Conservation (phyloP, 1,140 invertebrate genomes). For the Drosophila lacertosa region DNA sequence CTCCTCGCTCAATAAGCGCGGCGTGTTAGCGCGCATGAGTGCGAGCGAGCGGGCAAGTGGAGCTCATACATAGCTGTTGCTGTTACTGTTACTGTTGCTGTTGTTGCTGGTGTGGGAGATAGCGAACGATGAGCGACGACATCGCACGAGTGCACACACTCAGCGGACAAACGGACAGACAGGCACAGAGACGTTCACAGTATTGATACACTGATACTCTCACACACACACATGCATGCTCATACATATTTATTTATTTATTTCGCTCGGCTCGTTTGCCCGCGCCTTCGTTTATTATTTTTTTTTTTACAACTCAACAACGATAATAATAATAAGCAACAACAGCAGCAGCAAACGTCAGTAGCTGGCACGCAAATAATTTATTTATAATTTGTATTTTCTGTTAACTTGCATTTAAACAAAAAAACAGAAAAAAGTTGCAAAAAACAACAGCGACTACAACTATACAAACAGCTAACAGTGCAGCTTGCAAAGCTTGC, state of each 20-base stretch:
- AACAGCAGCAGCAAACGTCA: slow-evolving; percentile 42
- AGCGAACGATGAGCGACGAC: slow-evolving; percentile 50
- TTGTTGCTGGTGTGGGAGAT: slow-evolving; percentile 49
- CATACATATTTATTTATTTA: slow-evolving; percentile 41
- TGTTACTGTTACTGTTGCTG: slow-evolving; percentile 3
- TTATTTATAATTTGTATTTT: slow-evolving; percentile 52
- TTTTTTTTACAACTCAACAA: slow-evolving; percentile 45
- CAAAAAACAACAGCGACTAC: slow-evolving; percentile 17
- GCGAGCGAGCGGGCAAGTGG: slow-evolving; percentile 26
- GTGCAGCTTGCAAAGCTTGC: slow-evolving; percentile 17
- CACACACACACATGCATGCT: slow-evolving; percentile 1
- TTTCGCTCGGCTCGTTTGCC: slow-evolving; percentile 47
- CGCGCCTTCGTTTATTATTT: slow-evolving; percentile 36
- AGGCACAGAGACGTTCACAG: slow-evolving; percentile 28
- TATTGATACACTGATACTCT: slow-evolving; percentile 28
- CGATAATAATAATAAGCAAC: slow-evolving; percentile 49
- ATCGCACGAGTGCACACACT: slow-evolving; percentile 53
- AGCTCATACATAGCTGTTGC: slow-evolving; percentile 31
- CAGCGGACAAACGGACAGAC: slow-evolving; percentile 20
- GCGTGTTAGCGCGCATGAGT: slow-evolving; percentile 17
- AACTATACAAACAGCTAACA: neutral
- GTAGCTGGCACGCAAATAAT: slow-evolving; percentile 66
- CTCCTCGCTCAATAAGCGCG: slow-evolving; percentile 44
- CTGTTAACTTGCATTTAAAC: slow-evolving; percentile 41
- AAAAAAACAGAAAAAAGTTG: slow-evolving; percentile 11